Evolutionary conservation across 2,797 vertebrate species (phyloP), one percentile per base, ranked within the genome.

Genomic region (Myotis daubentonii): DNA sequence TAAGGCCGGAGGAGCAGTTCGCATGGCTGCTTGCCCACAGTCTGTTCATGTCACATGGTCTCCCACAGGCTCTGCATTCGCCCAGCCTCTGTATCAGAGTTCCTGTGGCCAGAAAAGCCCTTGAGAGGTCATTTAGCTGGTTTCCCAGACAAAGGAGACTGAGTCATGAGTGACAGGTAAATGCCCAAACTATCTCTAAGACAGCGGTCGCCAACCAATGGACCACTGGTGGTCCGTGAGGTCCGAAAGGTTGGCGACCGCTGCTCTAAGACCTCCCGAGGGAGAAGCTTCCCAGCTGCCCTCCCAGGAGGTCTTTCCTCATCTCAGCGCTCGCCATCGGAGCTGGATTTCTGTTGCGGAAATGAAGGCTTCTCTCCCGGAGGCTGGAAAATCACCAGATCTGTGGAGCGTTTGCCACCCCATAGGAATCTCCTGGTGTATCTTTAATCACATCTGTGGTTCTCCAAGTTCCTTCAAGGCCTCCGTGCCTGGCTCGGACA

Each of bases 141-240:
- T 78, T 93, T 85, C 55, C 53, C n/a, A n/a, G 49, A 49, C 82
- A 87, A 78, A 23, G 17, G 66, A 74, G 47, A 76, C 66, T 44
- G 23, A 80, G 60, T 84, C 80, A n/a, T 36, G 19, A 47, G 55
- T 62, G 83, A 84, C 53, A 41, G 38, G 71, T 36, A 33, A 60
- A 76, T 91, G 51, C 70, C n/a, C 38, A 81, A 30, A 81, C 44
- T 86, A 36, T 72, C 71, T 55, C 83, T 65, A 88, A 93, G 57
- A 60, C 25, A 60, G 25, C 11, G 5, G 2, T 13, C 3, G 11
- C 57, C 25, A 60, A 28, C 57, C 25, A 28, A 11, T 28, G 57
- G 57, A 51, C 49, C 49, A 55, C 53, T 9, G 22, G 3, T 23
- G 60, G 13, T 62, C 28, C 28, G 0, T 62, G 60, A 30, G 60